These are phyloP conservation scores for Hemicrepidius hirtus DNA, from an alignment of 2,888 invertebrate species.

Conservation along the genomic window DNA sequence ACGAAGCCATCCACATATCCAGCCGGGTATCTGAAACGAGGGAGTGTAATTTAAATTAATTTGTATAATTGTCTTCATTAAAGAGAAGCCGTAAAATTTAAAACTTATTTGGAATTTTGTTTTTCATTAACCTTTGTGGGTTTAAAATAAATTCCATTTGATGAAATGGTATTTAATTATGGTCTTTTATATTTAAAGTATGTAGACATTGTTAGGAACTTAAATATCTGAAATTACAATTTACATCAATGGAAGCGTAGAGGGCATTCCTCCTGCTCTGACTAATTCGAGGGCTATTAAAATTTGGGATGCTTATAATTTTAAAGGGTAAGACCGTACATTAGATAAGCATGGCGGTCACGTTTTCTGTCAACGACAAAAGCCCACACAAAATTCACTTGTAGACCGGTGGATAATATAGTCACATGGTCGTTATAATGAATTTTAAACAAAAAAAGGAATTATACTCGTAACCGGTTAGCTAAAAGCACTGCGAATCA, in stretches of 20 bases:
- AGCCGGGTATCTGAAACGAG: conserved; percentile 26
- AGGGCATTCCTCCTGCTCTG: conserved; percentile 24
- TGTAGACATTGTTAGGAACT: not conserved
- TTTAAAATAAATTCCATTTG: not conserved
- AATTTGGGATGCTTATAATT: conserved; percentile 28
- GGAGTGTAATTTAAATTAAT: conserved; percentile 36
- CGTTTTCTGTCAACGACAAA: conserved; percentile 26
- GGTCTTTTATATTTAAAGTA: not conserved
- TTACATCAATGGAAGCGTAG: not conserved
- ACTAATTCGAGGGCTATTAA: conserved; percentile 32
- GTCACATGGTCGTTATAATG: conserved; percentile 19
- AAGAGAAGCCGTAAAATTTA: conserved; percentile 6
- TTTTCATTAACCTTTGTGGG: not conserved
- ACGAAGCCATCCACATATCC: conserved; percentile 29
- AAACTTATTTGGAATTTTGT: conserved; percentile 3
- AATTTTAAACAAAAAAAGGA: conserved; percentile 16
- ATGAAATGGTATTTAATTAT: not conserved
- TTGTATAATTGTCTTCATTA: conserved; percentile 35
- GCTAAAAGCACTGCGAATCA: not conserved
- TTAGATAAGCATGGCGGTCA: conserved; percentile 35
- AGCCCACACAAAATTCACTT: conserved; percentile 40
- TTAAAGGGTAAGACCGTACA: conserved; percentile 20
- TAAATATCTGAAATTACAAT: conserved; percentile 16
- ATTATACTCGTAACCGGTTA: no score
- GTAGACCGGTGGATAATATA: conserved; percentile 29